These are phyloP conservation scores for Pseudonaja textilis DNA, from an alignment of 2,113 vertebrate species.

Conservation along the genomic window DNA sequence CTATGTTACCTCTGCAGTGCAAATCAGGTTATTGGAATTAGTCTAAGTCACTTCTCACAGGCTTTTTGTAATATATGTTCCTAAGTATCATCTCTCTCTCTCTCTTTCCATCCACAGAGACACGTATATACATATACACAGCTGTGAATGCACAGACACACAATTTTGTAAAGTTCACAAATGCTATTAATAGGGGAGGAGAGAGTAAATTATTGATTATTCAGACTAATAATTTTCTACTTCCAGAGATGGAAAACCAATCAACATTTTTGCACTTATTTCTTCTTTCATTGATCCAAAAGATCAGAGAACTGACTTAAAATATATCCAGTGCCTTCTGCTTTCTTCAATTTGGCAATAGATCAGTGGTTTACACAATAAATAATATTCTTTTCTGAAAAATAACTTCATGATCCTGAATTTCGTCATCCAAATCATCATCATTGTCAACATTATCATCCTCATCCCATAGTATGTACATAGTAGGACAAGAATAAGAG, in stretches of 20 bases:
- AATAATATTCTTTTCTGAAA: not conserved
- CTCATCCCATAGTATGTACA: not conserved
- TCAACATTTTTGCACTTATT: not conserved
- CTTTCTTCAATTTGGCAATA: not conserved
- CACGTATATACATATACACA: not conserved
- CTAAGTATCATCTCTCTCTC: not conserved
- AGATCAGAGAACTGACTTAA: not conserved
- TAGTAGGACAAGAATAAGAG: not conserved
- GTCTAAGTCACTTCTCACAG: not conserved
- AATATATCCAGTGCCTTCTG: not conserved
- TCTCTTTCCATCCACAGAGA: not conserved
- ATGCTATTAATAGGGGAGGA: not conserved
- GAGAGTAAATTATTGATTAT: not conserved
- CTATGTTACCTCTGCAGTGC: not conserved
- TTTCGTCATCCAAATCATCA: not conserved
- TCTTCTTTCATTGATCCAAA: not conserved
- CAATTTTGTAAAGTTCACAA: not conserved
- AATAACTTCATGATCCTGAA: not conserved
- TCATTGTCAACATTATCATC: not conserved
- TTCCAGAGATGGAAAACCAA: not conserved
- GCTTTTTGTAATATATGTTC: not conserved
- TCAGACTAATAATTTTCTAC: not conserved
- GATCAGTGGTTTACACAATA: not conserved
- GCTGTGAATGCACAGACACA: not conserved
- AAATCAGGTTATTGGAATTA: not conserved